These are phyloP conservation scores for Bugula neritina DNA, from an alignment of 2,888 invertebrate genomes.

Conservation along the genomic window DNA sequence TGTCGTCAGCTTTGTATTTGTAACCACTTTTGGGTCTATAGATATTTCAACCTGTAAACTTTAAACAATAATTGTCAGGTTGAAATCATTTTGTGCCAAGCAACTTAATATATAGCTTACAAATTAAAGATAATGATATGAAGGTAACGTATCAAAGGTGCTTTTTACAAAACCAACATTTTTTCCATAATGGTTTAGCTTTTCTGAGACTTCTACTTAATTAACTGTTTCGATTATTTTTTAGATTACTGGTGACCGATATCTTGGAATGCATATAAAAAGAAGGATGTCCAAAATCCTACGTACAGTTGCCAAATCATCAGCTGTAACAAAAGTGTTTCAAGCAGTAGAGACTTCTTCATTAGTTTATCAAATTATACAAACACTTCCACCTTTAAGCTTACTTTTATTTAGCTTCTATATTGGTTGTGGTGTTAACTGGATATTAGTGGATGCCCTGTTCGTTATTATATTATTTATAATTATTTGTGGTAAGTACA, in stretches of 20 bases:
- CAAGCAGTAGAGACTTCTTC: neutral
- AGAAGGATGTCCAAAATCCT: neutral
- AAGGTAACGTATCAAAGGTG: too few species aligned
- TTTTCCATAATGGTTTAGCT: too few species aligned
- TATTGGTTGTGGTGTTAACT: neutral
- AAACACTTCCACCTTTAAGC: neutral
- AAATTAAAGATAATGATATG: too few species aligned
- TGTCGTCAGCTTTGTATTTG: too few species aligned
- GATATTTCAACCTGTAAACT: too few species aligned
- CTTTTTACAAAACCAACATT: too few species aligned
- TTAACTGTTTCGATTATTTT: too few species aligned
- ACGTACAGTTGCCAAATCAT: neutral
- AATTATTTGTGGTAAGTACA: slow-evolving; percentile 18
- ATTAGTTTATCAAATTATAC: neutral
- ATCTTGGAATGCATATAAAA: slow-evolving; percentile 13
- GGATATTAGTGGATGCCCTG: neutral
- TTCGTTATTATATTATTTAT: slow-evolving; percentile 15
- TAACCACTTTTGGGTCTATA: too few species aligned
- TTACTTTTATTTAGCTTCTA: neutral
- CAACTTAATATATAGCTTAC: too few species aligned
- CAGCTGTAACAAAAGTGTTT: neutral
- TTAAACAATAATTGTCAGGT: too few species aligned
- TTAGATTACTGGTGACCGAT: neutral
- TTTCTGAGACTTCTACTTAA: too few species aligned
- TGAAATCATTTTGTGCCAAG: too few species aligned